A percentile compares a stretch with the other conserved stretches of the same genome.
Evolutionary conservation across 2,113 vertebrate species (phyloP).

Genomic region (Cepphus grylle): DNA sequence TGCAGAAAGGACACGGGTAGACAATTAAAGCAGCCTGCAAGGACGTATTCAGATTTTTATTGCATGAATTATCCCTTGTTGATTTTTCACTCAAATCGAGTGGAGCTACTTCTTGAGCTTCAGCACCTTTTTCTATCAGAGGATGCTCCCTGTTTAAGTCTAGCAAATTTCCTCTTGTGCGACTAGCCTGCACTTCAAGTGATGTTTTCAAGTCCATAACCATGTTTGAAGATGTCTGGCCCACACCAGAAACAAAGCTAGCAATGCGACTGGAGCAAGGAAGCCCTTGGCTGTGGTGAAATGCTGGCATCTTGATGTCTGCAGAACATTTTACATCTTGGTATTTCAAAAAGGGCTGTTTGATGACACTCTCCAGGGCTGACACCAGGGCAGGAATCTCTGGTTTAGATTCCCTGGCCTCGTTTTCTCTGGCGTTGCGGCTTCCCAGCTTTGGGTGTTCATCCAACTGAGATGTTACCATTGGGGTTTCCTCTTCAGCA

Average conservation of each 20-base stretch:
- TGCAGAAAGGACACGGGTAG: slow-evolving; percentile 90
- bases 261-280: slow-evolving; percentile 18
- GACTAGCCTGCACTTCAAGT: slow-evolving; percentile 19
- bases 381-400: slow-evolving; percentile 27
- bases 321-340: slow-evolving; percentile 67
- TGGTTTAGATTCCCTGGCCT: slow-evolving; percentile 7
- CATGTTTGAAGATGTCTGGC: neutral
- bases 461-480: slow-evolving; percentile 69
- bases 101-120: slow-evolving; percentile 53
- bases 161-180: slow-evolving; percentile 9
- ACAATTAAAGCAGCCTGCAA: slow-evolving; percentile 76
- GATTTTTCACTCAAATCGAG: slow-evolving; percentile 77
- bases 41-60: slow-evolving; percentile 56
- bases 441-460: slow-evolving; percentile 54
- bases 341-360: slow-evolving; percentile 58
- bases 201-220: slow-evolving; percentile 1
- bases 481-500: slow-evolving; percentile 58
- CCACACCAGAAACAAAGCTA: neutral
- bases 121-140: slow-evolving; percentile 7
- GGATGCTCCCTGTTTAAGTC: slow-evolving; percentile 43
- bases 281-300: slow-evolving; percentile 67
- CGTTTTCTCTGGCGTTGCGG: neutral
- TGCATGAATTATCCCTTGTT: slow-evolving; percentile 59
- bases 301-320: slow-evolving; percentile 76
- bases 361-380: slow-evolving; percentile 29